Conservation (phyloP, 2,888 invertebrate species). For the Leistus spinibarbis region DNA sequence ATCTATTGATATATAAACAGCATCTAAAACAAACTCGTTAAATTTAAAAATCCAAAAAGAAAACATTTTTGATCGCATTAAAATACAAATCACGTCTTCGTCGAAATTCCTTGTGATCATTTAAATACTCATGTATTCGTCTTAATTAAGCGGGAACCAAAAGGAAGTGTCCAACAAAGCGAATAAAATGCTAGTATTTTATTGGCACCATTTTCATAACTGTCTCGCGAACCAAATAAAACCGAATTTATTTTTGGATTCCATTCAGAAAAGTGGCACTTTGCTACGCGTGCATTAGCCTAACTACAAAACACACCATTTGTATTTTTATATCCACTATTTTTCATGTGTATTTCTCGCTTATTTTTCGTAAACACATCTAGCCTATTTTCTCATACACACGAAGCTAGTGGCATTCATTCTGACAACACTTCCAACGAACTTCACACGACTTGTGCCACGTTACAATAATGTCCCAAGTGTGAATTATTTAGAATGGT, state of each 20-base stretch:
- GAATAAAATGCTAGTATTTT: constrained; percentile 15
- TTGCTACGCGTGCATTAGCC: not conserved
- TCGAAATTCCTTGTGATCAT: not conserved
- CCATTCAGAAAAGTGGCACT: constrained; percentile 12
- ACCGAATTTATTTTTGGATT: constrained; percentile 17
- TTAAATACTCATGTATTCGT: constrained; percentile 10
- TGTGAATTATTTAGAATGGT: not conserved
- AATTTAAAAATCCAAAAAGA: not conserved
- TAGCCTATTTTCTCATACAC: not conserved
- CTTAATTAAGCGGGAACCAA: constrained; percentile 32
- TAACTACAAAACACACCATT: not conserved
- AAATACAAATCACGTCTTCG: not conserved
- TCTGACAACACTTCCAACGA: not conserved
- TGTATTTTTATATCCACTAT: not conserved
- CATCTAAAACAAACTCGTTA: not conserved
- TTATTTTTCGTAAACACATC: not conserved
- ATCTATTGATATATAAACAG: not conserved
- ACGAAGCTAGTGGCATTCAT: not conserved
- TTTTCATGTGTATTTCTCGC: not conserved
- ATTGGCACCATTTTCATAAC: constrained; percentile 26
- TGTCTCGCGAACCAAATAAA: constrained; percentile 3
- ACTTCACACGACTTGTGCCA: not conserved
- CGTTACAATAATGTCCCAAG: not conserved
- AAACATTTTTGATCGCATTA: not conserved
- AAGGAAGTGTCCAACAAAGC: constrained; percentile 23